Evolutionary conservation across 2,888 invertebrate genomes (phyloP).

Genomic region (Calephelis perditalis): DNA sequence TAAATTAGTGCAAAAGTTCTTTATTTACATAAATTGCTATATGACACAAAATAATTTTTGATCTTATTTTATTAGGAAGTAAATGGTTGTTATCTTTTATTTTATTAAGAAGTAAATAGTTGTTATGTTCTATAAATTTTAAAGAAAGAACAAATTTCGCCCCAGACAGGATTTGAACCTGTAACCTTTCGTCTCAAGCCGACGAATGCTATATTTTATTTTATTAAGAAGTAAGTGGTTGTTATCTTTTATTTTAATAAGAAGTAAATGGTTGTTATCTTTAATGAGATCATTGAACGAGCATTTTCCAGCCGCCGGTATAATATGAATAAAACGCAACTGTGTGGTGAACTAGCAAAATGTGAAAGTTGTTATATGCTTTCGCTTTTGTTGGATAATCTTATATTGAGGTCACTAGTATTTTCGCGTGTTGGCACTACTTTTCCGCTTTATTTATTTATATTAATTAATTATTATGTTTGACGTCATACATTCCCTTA

Average conservation of each 20-base stretch:
- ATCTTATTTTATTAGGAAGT: no score
- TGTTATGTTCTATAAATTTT: neutral
- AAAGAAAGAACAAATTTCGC: no score
- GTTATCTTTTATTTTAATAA: neutral
- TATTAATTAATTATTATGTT: neutral
- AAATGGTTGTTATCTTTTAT: neutral
- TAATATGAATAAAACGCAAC: slow-evolving; percentile 16
- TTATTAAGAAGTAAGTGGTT: no score
- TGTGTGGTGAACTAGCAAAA: slow-evolving; percentile 18
- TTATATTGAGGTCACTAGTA: slow-evolving; percentile 18
- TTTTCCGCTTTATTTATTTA: slow-evolving; percentile 2
- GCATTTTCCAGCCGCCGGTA: neutral
- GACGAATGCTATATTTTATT: no score
- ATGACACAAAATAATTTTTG: no score
- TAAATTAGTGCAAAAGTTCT: no score
- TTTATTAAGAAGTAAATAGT: neutral
- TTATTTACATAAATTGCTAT: no score
- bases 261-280: neutral
- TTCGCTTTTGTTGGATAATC: slow-evolving; percentile 21
- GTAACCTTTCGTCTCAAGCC: no score
- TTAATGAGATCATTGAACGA: slow-evolving; percentile 5
- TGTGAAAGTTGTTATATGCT: slow-evolving; percentile 20
- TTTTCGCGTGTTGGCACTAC: slow-evolving; percentile 8
- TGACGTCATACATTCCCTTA: no score
- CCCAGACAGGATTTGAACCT: no score